A percentile compares a stretch with the other conserved stretches of the same genome.
Conservation (phyloP, 2,888 invertebrate genomes). For the Heliconius ismenius region DNA sequence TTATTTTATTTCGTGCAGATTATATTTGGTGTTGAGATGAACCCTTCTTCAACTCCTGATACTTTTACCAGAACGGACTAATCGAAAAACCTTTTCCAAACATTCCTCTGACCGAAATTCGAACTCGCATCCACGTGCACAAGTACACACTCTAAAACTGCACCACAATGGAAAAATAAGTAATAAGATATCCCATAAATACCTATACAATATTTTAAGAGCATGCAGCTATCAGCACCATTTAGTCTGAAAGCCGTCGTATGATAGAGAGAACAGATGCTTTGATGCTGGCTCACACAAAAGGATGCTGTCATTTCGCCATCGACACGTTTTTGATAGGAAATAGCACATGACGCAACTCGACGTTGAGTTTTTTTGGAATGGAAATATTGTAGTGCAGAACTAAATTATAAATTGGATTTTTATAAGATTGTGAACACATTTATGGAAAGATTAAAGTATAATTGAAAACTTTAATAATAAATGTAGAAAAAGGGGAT, state of each 20-base stretch:
- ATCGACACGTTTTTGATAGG: slow-evolving; percentile 36
- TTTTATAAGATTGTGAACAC: background rate
- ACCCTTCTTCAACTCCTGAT: background rate
- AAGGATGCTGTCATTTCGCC: slow-evolving; percentile 33
- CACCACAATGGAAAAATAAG: background rate
- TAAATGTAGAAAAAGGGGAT: background rate
- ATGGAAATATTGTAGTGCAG: background rate
- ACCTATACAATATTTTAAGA: slow-evolving; percentile 7
- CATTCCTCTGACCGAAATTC: background rate
- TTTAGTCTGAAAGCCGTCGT: slow-evolving; percentile 41
- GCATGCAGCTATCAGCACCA: slow-evolving; percentile 26
- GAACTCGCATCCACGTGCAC: background rate
- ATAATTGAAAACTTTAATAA: background rate
- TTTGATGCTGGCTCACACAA: slow-evolving; percentile 36
- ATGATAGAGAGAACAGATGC: slow-evolving; percentile 34
- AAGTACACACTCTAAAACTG: background rate
- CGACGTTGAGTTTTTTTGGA: slow-evolving; percentile 10
- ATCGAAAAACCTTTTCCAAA: background rate
- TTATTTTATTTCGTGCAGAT: too few species aligned
- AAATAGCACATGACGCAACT: slow-evolving; percentile 20
- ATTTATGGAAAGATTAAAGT: background rate
- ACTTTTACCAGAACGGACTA: background rate
- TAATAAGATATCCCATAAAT: background rate
- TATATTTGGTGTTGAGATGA: background rate
- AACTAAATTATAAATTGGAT: slow-evolving; percentile 5